phyloP scores from a whole-genome alignment of 2,113 vertebrate species.

The Tragelaphus buxtoni region DNA sequence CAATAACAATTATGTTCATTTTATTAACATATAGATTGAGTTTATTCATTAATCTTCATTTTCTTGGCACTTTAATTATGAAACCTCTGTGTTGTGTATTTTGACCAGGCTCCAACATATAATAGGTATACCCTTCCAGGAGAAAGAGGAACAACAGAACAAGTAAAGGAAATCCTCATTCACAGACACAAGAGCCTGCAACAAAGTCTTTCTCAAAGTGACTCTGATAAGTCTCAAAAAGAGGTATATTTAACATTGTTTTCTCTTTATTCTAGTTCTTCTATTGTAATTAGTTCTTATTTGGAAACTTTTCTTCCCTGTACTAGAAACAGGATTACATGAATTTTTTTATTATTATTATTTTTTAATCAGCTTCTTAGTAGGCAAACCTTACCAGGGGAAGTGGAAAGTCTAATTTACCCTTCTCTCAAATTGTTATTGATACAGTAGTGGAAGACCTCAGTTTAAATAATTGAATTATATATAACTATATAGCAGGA shows the following conservation, averaged over 20 bases:
- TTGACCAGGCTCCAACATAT: constrained; percentile 81
- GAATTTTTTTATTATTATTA: neutral
- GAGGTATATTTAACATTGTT: constrained; percentile 51
- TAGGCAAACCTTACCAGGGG: neutral
- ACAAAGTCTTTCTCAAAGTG: neutral
- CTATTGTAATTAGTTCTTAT: neutral
- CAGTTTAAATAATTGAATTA: neutral
- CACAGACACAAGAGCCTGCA: constrained; percentile 77
- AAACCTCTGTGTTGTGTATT: neutral
- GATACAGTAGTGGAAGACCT: neutral
- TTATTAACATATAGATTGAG: neutral
- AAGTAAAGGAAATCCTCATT: constrained; percentile 78
- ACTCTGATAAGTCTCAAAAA: constrained; percentile 41
- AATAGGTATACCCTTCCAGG: constrained; percentile 86
- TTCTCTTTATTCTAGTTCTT: neutral
- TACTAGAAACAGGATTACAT: neutral
- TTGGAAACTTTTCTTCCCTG: neutral
- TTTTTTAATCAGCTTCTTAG: neutral
- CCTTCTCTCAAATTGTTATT: neutral
- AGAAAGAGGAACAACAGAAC: constrained; percentile 59
- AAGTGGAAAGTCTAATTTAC: neutral
- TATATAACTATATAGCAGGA: neutral
- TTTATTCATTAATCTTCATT: neutral
- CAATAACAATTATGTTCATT: neutral
- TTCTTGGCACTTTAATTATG: neutral